Conservation (phyloP, 2,113 vertebrate genomes). For the Phrynosoma blainvillii region DNA sequence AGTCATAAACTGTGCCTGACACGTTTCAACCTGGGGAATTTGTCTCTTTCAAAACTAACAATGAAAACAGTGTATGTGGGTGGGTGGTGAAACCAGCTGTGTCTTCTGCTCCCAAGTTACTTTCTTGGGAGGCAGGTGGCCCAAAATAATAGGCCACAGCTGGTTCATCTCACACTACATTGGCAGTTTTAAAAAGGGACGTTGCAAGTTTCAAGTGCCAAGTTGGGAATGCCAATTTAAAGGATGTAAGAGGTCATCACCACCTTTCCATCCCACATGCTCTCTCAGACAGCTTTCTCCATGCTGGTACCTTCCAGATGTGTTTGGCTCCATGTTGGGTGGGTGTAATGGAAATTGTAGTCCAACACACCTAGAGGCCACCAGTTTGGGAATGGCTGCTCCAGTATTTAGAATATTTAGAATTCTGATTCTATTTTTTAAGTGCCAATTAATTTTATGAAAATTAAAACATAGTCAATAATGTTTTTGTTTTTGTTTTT, state of each 20-base stretch:
- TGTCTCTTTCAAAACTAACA: background rate
- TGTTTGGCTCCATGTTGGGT: background rate
- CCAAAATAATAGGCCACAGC: background rate
- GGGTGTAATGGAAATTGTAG: background rate
- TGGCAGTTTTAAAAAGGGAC: background rate
- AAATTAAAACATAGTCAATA: slow-evolving; percentile 81
- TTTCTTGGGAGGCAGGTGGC: background rate
- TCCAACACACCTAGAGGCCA: background rate
- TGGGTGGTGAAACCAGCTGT: slow-evolving; percentile 22
- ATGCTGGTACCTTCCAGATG: background rate
- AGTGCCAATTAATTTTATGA: slow-evolving; percentile 62
- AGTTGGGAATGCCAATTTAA: slow-evolving; percentile 48
- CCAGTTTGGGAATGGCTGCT: background rate
- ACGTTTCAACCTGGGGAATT: background rate
- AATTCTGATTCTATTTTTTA: slow-evolving; percentile 64
- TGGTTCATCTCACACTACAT: background rate
- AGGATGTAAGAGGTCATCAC: slow-evolving; percentile 6
- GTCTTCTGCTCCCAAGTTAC: slow-evolving; percentile 50
- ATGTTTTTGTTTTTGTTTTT: slow-evolving; percentile 62
- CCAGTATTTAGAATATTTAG: slow-evolving; percentile 60
- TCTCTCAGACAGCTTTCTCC: background rate
- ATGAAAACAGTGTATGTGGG: background rate
- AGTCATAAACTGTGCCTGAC: background rate
- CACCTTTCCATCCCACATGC: background rate
- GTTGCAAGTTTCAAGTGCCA: background rate